phyloP scores from a whole-genome alignment of 2,797 vertebrate genomes.

The Capromys pilorides region DNA sequence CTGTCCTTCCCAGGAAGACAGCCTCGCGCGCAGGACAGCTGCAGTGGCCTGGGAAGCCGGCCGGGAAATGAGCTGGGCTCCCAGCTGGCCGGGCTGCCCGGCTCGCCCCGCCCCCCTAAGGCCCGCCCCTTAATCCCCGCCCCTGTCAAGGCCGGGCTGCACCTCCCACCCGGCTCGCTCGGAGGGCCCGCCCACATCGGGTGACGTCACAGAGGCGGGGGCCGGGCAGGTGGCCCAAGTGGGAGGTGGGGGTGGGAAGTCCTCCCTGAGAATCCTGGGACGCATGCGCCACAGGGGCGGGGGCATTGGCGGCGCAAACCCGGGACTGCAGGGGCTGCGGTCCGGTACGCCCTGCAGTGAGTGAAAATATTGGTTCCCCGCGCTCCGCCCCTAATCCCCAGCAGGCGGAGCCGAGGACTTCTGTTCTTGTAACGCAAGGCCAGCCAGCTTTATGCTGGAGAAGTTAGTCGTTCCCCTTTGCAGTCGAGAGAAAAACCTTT shows the following conservation, averaged over 20 bases:
- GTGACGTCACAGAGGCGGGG: not conserved
- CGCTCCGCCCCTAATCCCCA: not conserved
- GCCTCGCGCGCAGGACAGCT: not conserved
- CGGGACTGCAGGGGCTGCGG: accelerated
- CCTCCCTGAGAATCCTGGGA: accelerated
- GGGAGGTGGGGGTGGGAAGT: not conserved
- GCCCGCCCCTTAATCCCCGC: constrained; percentile 58
- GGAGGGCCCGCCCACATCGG: not conserved
- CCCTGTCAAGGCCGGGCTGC: not conserved
- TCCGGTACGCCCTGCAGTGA: not conserved
- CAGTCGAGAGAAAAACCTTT: constrained; percentile 14
- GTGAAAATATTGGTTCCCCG: not conserved
- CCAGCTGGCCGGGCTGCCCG: not conserved
- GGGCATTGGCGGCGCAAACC: accelerated
- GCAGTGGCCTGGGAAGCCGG: not conserved
- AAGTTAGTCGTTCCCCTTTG: not conserved
- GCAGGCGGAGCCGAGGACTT: constrained; percentile 64
- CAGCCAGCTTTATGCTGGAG: constrained; percentile 18
- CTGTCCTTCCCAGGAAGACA: not conserved
- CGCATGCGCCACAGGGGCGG: constrained; percentile 2
- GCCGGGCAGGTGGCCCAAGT: not conserved
- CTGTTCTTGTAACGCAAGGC: not conserved
- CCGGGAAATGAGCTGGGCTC: not conserved
- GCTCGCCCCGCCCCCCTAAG: constrained; percentile 62
- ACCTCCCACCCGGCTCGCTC: accelerated